phyloP scores from a whole-genome alignment of 2,113 vertebrate species.

The Clarias macrocephalus region DNA sequence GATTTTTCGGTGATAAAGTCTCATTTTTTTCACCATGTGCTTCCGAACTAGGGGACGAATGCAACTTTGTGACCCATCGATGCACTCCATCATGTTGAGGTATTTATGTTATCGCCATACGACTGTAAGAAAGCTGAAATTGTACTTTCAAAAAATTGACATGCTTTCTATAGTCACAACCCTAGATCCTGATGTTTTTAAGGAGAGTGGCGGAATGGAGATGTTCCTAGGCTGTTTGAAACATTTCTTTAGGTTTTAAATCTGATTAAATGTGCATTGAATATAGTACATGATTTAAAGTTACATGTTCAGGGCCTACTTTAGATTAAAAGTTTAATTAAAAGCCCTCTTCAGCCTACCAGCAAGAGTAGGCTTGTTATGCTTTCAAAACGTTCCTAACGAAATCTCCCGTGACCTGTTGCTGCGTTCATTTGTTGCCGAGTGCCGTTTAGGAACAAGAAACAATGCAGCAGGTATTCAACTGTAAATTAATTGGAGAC shows the following conservation, averaged over 20 bases:
- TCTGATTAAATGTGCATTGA: background rate
- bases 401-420: background rate
- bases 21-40: no score
- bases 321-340: background rate
- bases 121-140: no score
- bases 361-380: background rate
- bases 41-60: no score
- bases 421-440: background rate
- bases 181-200: background rate
- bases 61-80: no score
- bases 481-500: background rate
- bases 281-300: background rate
- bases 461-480: background rate
- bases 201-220: background rate
- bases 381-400: background rate
- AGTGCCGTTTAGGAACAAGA: background rate
- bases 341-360: background rate
- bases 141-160: background rate
- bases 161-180: background rate
- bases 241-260: background rate
- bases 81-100: no score
- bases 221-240: background rate
- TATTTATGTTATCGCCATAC: background rate
- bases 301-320: background rate
- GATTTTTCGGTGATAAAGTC: no score